phyloP scores from a whole-genome alignment of 2,888 invertebrate genomes.

The Mantis religiosa region DNA sequence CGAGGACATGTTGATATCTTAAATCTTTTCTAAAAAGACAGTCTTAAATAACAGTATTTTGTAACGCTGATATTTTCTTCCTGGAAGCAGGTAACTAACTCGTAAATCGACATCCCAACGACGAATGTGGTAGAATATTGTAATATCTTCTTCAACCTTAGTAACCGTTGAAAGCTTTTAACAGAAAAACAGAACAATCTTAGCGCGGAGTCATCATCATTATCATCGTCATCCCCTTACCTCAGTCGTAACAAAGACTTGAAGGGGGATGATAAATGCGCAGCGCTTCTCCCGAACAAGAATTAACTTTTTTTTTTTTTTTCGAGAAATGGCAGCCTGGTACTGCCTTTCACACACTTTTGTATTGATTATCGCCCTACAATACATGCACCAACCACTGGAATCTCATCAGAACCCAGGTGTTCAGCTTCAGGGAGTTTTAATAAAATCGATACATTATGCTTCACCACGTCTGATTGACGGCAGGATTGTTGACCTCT shows the following conservation, averaged over 20 bases:
- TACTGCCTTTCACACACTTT: neutral
- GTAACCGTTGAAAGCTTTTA: neutral
- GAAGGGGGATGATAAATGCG: neutral
- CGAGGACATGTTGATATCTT: too few species aligned
- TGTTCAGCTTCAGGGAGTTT: neutral
- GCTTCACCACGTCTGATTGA: neutral
- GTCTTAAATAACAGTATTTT: too few species aligned
- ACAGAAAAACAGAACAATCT: neutral
- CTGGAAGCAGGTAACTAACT: too few species aligned
- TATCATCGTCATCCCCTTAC: neutral
- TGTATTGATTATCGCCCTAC: neutral
- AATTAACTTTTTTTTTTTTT: neutral
- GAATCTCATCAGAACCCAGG: neutral
- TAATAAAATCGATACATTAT: neutral
- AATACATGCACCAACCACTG: neutral
- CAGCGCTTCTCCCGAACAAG: neutral
- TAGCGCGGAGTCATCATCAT: neutral
- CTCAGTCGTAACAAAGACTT: neutral
- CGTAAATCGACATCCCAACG: too few species aligned
- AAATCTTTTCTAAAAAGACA: too few species aligned
- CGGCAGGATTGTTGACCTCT: neutral
- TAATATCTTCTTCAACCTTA: too few species aligned
- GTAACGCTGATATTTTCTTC: too few species aligned
- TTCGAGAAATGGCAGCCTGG: neutral
- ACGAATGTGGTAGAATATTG: too few species aligned